Base-by-base conservation (phyloP, 2,797 vertebrate genomes). In the Notolepis coatsorum region DNA sequence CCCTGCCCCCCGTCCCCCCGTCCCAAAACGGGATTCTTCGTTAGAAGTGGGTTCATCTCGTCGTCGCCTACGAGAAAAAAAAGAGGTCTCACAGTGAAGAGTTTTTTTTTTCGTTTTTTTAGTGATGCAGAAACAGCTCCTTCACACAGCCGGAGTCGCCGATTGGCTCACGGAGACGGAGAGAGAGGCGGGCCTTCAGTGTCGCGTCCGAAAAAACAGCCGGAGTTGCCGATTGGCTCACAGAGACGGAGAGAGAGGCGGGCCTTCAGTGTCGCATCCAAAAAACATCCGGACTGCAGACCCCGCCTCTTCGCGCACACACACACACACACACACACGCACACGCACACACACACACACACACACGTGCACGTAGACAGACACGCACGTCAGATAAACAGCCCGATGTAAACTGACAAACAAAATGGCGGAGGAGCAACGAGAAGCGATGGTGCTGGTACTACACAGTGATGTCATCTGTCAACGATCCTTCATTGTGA, bases 161-260 rank as follows among this genome's bases (percentile, higher is more conserved):
- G 73, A 82, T 81, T 90, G 90, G 88, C 87, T 90, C 88, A 65
- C n/a, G n/a, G n/a, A n/a, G n/a, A n/a, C n/a, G n/a, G n/a, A 68
- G 74, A 75, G 39, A 77, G 58, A 47, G 15, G 41, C 18, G 25
- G 5, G 41, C 82, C 71, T 64, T 72, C 51, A 72, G 50, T 38
- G 48, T 73, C 65, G 31, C 65, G 23, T 73, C 41, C 48, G n/a
- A 37, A 17, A 35, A 55, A 23, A 18, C 64, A 48, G n/a, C n/a
- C n/a, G n/a, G 58, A 42, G n/a, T n/a, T n/a, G n/a, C n/a, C n/a
- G n/a, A n/a, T n/a, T n/a, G n/a, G n/a, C n/a, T n/a, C n/a, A n/a
- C n/a, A n/a, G n/a, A n/a, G n/a, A n/a, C n/a, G n/a, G n/a, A 68
- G 74, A 75, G 39, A 77, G 58, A 47, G 15, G 41, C 18, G 25